Evolutionary conservation across 1,140 invertebrate species (phyloP), one percentile per base, ranked within the genome.

Genomic region (Ceratitis capitata): DNA sequence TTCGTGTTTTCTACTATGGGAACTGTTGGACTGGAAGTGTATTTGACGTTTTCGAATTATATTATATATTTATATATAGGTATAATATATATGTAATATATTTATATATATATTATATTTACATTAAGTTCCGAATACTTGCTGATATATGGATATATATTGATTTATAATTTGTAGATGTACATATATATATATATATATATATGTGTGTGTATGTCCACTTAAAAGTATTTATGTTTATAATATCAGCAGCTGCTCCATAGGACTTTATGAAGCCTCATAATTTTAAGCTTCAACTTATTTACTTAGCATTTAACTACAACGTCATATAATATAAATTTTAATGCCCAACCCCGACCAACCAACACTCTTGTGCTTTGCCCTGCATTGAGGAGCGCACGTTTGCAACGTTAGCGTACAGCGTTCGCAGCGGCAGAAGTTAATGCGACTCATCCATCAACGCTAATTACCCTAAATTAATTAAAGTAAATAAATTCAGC

Each of bases 381-480:
- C 19, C 3, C 29, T 6, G 39, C 42, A 78, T 19, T 4, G 10
- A 23, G 26, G n/a, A n/a, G n/a, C n/a, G n/a, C n/a, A n/a, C n/a
- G n/a, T n/a, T n/a, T n/a, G 39, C 42, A 45, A 3, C 29, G 19
- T 19, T 19, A 42, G 14, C 39, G 45, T 16, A n/a, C 9, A 16
- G 6, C 14, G 19, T 19, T 19, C n/a, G 32, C 69, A 26, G 35
- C 69, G 19, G 39, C 19, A 78, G 69, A 19, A 78, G 69, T 78
- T 78, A 78, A 78, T 78, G 39, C n/a, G 69, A 4, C 69, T 78
- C 69, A 78, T 78, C 69, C 69, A 78, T 78, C 69, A 78, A 78
- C 69, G 69, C 39, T 78, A 78, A 78, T 78, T 78, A 78, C 69
- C 69, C 69, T 78, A 78, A 78, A 78, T 78, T 78, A 78, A 78